A percentile compares a stretch with the other conserved stretches of the same genome.
Evolutionary conservation across 2,797 vertebrate species (phyloP).

Genomic region (Oryzias dopingdopingensis): DNA sequence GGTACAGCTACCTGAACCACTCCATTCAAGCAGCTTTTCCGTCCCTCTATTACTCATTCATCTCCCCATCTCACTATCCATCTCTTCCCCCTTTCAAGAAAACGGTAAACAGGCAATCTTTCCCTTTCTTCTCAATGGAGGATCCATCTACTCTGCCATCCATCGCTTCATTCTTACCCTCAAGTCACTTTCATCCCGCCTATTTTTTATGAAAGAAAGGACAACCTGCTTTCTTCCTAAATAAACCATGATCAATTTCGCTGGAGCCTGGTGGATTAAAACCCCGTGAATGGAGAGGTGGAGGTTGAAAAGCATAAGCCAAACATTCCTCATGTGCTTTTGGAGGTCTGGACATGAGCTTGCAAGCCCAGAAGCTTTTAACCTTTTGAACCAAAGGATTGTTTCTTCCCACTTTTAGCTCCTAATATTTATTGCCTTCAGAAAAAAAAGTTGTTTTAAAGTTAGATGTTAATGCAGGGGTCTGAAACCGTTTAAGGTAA

Average conservation of each 20-base stretch:
- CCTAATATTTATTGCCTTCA: neutral
- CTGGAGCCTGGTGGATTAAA: conserved; percentile 51
- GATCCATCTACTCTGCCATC: conserved; percentile 38
- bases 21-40: conserved; percentile 25
- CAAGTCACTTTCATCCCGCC: conserved; percentile 52
- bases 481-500: too few species aligned
- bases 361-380: conserved; percentile 51
- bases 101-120: conserved; percentile 63
- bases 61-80: conserved; percentile 67
- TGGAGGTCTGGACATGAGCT: conserved; percentile 26
- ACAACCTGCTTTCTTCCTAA: conserved; percentile 70
- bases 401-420: neutral
- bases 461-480: too few species aligned
- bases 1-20: conserved; percentile 74
- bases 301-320: conserved; percentile 37
- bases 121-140: conserved; percentile 78
- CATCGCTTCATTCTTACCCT: conserved; percentile 60
- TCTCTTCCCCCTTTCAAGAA: conserved; percentile 65
- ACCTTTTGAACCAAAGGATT: conserved; percentile 11
- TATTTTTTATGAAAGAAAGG: conserved; percentile 74
- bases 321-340: conserved; percentile 6
- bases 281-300: conserved; percentile 72
- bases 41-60: conserved; percentile 61
- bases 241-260: conserved; percentile 81
- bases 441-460: neutral